Percentiles rank a stretch among this genome's conserved stretches.
Evolutionary conservation across 2,113 vertebrate genomes (phyloP).

Genomic region (Argyrosomus japonicus): DNA sequence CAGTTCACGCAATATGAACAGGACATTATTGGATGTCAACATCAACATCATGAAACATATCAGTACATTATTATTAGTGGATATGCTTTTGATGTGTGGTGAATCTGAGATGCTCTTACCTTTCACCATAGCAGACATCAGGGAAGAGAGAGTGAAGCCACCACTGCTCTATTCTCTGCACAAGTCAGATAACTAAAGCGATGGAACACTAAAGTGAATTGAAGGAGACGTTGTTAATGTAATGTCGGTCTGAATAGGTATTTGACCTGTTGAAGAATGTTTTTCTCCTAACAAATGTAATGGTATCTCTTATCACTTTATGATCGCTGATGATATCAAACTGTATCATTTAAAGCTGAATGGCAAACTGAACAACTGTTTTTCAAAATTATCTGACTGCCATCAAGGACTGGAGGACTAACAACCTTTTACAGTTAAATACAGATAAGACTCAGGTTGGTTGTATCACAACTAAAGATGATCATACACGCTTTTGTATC

Average conservation of each 20-base stretch:
- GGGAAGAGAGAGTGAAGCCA: slow-evolving; percentile 12
- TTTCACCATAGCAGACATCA: not conserved
- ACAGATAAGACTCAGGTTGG: no score
- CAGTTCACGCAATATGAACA: not conserved
- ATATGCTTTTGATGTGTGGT: slow-evolving; percentile 7
- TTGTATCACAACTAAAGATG: no score
- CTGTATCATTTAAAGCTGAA: no score
- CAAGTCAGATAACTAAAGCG: slow-evolving; percentile 41
- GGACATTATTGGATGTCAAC: not conserved
- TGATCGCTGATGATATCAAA: no score
- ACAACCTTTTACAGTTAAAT: no score
- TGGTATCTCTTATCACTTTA: no score
- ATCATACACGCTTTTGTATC: no score
- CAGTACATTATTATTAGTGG: not conserved
- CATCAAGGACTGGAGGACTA: no score
- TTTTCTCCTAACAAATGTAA: no score
- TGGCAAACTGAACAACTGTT: no score
- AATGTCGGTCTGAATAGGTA: slow-evolving; percentile 9
- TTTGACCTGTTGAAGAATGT: slow-evolving; percentile 6
- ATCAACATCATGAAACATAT: not conserved
- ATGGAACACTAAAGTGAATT: slow-evolving; percentile 18
- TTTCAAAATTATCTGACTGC: no score
- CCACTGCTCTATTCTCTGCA: slow-evolving; percentile 23
- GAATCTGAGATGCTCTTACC: not conserved
- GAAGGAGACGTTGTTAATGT: slow-evolving; percentile 26